Conservation (phyloP, 2,888 invertebrate genomes). For the Eupithecia pulchellata region DNA sequence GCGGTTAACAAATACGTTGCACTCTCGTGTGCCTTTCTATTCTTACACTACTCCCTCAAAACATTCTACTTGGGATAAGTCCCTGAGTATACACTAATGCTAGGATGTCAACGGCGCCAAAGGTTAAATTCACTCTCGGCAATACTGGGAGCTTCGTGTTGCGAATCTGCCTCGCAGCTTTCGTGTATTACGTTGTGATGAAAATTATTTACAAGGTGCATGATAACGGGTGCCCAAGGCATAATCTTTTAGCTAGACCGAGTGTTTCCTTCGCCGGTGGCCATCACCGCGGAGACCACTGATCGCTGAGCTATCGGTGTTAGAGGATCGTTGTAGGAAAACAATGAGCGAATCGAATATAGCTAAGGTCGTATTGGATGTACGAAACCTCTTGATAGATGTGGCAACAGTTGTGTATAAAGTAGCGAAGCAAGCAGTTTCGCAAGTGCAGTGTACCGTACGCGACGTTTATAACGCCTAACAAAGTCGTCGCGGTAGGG, state of each 20-base stretch:
- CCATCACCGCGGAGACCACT: neutral
- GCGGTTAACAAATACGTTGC: neutral
- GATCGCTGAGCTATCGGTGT: neutral
- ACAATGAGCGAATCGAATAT: neutral
- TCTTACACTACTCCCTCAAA: neutral
- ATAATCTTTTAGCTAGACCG: neutral
- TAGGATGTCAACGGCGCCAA: neutral
- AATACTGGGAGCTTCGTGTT: slow-evolving; percentile 1
- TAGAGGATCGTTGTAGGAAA: neutral
- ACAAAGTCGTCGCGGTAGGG: neutral
- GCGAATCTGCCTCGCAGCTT: slow-evolving; percentile 3
- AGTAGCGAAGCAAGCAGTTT: neutral
- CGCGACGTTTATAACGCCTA: neutral
- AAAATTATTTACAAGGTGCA: slow-evolving; percentile 4
- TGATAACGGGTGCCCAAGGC: slow-evolving; percentile 6
- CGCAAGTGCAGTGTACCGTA: neutral
- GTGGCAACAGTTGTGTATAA: neutral
- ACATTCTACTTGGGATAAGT: neutral
- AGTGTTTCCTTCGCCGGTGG: neutral
- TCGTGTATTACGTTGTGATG: slow-evolving; percentile 4
- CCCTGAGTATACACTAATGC: neutral
- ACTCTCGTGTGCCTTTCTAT: neutral
- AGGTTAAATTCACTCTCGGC: neutral
- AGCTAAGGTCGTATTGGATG: neutral
- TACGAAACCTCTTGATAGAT: neutral